Conservation (phyloP, 2,113 vertebrate genomes). For the Dromas ardeola region DNA sequence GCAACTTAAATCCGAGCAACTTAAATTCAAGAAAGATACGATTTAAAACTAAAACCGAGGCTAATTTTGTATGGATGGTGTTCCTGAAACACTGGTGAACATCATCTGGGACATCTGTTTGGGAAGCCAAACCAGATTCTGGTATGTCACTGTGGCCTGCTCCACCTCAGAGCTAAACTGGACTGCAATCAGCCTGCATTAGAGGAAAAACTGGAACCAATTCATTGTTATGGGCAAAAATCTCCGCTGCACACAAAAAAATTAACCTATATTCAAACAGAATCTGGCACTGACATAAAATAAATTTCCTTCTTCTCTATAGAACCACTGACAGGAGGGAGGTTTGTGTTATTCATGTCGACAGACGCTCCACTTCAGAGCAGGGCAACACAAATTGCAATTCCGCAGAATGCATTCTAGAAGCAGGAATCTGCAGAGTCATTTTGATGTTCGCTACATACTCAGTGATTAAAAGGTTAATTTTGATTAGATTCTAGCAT, state of each 20-base stretch:
- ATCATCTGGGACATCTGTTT: background rate
- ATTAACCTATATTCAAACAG: background rate
- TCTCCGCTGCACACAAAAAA: background rate
- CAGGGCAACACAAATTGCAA: background rate
- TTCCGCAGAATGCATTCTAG: background rate
- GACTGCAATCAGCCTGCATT: background rate
- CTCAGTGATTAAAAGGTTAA: background rate
- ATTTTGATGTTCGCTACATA: fast-evolving
- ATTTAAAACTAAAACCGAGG: background rate
- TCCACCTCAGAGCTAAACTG: background rate
- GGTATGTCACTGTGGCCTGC: background rate
- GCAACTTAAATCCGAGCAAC: background rate
- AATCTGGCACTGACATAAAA: background rate
- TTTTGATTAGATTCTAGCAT: background rate
- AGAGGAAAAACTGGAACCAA: background rate
- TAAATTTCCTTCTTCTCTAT: background rate
- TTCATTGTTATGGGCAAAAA: background rate
- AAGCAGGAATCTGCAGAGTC: background rate
- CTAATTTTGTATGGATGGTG: background rate
- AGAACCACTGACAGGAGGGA: background rate
- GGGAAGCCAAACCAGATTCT: background rate
- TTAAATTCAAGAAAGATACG: background rate
- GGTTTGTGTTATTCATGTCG: background rate
- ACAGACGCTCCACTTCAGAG: background rate
- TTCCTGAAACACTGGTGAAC: background rate